These are phyloP conservation scores for Prosapia bicincta DNA, from an alignment of 2,888 invertebrate genomes.

Conservation along the genomic window DNA sequence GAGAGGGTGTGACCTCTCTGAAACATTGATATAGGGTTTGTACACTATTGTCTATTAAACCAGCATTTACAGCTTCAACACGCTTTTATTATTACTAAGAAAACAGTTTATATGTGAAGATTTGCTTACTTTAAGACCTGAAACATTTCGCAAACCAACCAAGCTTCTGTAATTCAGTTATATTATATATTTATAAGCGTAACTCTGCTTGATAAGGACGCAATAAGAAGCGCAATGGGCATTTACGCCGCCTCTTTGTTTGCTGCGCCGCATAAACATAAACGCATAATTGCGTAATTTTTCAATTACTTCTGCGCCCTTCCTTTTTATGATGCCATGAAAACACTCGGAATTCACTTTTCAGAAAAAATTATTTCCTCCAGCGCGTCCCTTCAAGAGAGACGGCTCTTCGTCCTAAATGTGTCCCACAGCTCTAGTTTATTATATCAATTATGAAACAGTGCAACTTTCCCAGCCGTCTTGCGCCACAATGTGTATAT, in stretches of 20 bases:
- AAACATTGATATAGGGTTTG: no score
- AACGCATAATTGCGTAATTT: neutral
- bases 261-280: neutral
- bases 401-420: neutral
- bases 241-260: neutral
- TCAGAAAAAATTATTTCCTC: neutral
- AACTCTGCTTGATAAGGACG: no score
- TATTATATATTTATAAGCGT: no score
- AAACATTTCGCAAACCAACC: no score
- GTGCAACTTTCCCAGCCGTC: neutral
- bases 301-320: neutral
- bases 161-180: no score
- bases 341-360: neutral
- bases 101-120: no score
- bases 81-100: no score
- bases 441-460: neutral
- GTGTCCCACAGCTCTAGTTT: neutral
- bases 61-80: no score
- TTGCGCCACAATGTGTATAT: neutral
- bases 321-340: neutral
- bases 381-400: neutral
- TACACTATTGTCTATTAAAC: no score
- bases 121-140: no score
- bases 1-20: no score
- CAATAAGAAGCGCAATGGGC: no score